Evolutionary conservation across 2,113 vertebrate species (phyloP), one percentile per base, ranked within the genome.

Genomic region (Coryphaenoides rupestris): DNA sequence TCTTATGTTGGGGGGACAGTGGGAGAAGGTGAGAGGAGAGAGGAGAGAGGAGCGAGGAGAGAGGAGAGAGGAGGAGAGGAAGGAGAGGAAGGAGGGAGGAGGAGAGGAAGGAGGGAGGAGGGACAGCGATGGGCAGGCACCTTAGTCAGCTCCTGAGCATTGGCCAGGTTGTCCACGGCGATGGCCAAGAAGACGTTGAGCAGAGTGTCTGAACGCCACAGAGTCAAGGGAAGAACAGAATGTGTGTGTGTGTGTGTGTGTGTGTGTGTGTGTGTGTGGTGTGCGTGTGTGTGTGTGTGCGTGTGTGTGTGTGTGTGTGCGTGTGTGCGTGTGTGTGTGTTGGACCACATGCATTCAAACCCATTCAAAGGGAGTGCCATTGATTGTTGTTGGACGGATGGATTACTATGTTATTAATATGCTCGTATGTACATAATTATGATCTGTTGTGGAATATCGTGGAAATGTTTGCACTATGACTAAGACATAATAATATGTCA

Each of bases 101-200:
- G n/a, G 28, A 17, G 22, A 5, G 64, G 6, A 17, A 10, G 21
- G 23, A 4, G 22, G 15, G 15, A 24, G 47, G 4, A 49, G 24
- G 3, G 21, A n/a, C 12, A 24, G 55, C 1, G 45, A 60, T 1
- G 52, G 10, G 19, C 45, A 21, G 14, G 12, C 84, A 96, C 95
- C 94, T 96, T 95, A 71, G 95, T 96, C 73, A 96, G 90, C 75
- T 96, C 94, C 86, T 90, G 88, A 64, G 95, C 95, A 1, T 97
- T 96, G 82, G 95, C 95, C 75, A 97, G 83, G 84, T 97, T 97
- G 87, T 96, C 95, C 85, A 97, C 95, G 53, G 95, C 95, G 74
- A 96, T 97, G 69, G 94, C 95, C 91, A 96, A 89, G 89, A 96
- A 96, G 61, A 98, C 95, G 5, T 98, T 98, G 68, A 98, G 92